Base-by-base conservation (phyloP, 2,888 invertebrate species). In the Hermaeophaga mercurialis region DNA sequence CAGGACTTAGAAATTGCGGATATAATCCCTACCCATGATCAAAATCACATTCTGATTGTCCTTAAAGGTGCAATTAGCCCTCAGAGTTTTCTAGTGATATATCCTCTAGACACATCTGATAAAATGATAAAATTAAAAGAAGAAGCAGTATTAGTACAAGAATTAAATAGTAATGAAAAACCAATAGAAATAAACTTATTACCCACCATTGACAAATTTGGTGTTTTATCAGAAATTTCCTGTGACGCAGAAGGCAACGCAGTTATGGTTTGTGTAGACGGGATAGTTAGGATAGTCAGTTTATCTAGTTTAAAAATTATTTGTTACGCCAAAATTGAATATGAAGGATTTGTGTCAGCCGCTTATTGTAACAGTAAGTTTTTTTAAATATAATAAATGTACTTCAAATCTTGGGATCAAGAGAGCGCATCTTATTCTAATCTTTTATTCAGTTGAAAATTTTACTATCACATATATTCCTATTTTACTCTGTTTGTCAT, bases 351-450 rank as follows among this genome's bases (percentile, higher is more conserved):
- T 71, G 85, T 91, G 9, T 90, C 93, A 0, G 89, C 89, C 1
- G 88, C 89, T 0, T 94, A 91, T 75, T 94, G 94, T 75, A 89
- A 90, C 55, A 92, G 93, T 79, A 78, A 81, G 82, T 80, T 49
- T 11, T 36, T 36, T 48, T 4, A n/a, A n/a, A n/a, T n/a, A n/a
- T n/a, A n/a, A n/a, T n/a, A n/a, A n/a, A 39, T 34, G 5, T 55
- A 2, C n/a, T n/a, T n/a, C n/a, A n/a, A n/a, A n/a, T n/a, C n/a
- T n/a, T n/a, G n/a, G n/a, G n/a, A n/a, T n/a, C n/a, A n/a, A n/a
- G n/a, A n/a, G n/a, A n/a, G n/a, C n/a, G n/a, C n/a, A n/a, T n/a
- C n/a, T n/a, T n/a, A n/a, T n/a, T n/a, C n/a, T n/a, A n/a, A n/a
- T n/a, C n/a, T n/a, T n/a, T n/a, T n/a, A n/a, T n/a, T n/a, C n/a